These are phyloP conservation scores for Laticauda colubrina DNA, from an alignment of 2,113 vertebrate genomes.

Conservation along the genomic window DNA sequence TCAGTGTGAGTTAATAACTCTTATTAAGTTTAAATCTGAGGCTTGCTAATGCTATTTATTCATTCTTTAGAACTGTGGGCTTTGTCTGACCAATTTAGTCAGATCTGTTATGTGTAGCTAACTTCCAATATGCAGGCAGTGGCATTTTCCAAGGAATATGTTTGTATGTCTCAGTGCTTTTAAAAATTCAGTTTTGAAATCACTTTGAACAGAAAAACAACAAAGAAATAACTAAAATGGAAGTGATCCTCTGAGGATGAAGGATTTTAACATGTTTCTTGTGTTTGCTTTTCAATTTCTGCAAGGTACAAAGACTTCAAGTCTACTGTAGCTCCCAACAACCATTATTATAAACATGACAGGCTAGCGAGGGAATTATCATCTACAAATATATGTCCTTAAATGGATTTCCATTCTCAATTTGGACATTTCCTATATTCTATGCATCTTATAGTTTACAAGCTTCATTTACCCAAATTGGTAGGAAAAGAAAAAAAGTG, in stretches of 20 bases:
- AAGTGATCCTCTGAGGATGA: conserved; percentile 14
- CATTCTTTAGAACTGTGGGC: conserved; percentile 26
- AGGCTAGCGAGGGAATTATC: not conserved
- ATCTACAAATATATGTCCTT: not conserved
- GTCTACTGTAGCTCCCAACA: conserved; percentile 19
- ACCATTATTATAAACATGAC: conserved; percentile 20
- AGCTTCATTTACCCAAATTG: not conserved
- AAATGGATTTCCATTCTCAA: not conserved
- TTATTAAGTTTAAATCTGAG: conserved; percentile 57
- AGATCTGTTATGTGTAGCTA: conserved; percentile 60
- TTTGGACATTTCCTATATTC: not conserved
- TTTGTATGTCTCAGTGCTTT: conserved; percentile 23
- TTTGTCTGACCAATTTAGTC: conserved; percentile 43
- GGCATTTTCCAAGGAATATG: conserved; percentile 20
- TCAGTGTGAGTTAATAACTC: conserved; percentile 44
- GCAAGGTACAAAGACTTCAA: conserved; percentile 14
- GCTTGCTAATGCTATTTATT: conserved; percentile 54
- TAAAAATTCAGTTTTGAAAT: not conserved
- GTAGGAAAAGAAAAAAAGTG: not conserved
- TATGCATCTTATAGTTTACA: not conserved
- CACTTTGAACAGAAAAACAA: not conserved
- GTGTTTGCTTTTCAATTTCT: conserved; percentile 33
- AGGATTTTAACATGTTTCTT: conserved; percentile 14
- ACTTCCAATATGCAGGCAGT: conserved; percentile 35
- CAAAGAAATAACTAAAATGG: conserved; percentile 23